These are phyloP conservation scores for Montipora capitata DNA, from an alignment of 92 coral and sea anemone species.

Conservation along the genomic window DNA sequence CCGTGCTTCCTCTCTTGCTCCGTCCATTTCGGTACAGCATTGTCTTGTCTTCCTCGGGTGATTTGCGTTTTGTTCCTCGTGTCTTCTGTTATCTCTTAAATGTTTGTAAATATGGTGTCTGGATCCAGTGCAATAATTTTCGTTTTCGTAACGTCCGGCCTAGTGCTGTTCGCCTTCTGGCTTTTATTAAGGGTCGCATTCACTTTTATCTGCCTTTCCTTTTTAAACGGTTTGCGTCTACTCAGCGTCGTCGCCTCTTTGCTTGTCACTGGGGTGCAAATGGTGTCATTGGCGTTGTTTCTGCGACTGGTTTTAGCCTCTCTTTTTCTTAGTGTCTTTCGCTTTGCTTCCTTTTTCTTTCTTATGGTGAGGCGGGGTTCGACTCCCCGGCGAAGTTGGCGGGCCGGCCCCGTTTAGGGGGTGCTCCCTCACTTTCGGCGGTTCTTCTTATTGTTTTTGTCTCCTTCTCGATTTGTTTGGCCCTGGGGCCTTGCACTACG, in stretches of 20 bases:
- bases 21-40: neutral
- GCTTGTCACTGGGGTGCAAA: neutral
- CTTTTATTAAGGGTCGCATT: neutral
- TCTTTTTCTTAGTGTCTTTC: neutral
- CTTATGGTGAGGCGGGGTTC: too few relatives aligned
- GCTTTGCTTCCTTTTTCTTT: too few relatives aligned
- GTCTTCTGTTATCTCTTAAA: neutral
- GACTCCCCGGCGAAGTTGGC: too few relatives aligned
- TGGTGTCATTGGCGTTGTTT: neutral
- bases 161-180: slow-evolving; percentile 12
- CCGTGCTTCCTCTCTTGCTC: neutral
- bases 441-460: too few relatives aligned
- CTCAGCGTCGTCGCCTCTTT: neutral
- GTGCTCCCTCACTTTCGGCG: too few relatives aligned
- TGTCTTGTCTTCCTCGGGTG: neutral
- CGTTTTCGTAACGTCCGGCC: slow-evolving; percentile 16
- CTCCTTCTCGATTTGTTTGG: too few relatives aligned
- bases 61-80: neutral
- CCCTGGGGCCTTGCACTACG: too few relatives aligned
- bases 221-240: slow-evolving; percentile 13
- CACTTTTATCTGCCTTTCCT: neutral
- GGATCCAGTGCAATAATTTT: slow-evolving; percentile 35
- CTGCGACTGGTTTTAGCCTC: neutral
- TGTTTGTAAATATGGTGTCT: slow-evolving; percentile 26
- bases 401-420: too few relatives aligned